Conservation (phyloP, 2,113 vertebrate species). For the Ophiodon elongatus region DNA sequence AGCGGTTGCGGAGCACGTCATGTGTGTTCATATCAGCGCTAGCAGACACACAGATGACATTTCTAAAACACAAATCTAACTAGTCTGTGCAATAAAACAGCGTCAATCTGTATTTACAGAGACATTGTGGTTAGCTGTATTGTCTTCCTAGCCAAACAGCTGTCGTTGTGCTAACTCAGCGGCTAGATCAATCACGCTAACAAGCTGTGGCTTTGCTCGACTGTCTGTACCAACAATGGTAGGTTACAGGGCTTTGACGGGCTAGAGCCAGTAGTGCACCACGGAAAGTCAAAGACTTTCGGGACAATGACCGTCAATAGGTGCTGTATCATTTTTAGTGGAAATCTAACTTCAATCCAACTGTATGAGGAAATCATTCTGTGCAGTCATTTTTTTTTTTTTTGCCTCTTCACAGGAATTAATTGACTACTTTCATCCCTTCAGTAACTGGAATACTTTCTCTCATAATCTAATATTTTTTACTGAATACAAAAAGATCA, state of each 20-base stretch:
- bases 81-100: background rate
- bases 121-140: background rate
- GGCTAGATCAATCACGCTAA: background rate
- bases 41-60: background rate
- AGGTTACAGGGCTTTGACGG: background rate
- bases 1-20: background rate
- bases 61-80: background rate
- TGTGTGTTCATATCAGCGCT: background rate
- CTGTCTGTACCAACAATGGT: background rate
- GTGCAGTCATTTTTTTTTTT: background rate
- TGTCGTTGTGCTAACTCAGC: background rate
- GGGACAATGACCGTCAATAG: background rate
- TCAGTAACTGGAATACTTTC: background rate
- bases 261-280: background rate
- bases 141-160: background rate
- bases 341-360: background rate
- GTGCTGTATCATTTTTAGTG: background rate
- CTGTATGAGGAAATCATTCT: background rate
- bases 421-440: background rate
- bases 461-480: constrained; percentile 3
- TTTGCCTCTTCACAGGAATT: background rate
- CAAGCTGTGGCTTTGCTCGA: background rate
- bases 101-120: too few relatives aligned
- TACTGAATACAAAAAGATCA: background rate
- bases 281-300: background rate